These are phyloP conservation scores for Megalonaias nervosa DNA, from an alignment of 1,140 invertebrate genomes.

Conservation along the genomic window DNA sequence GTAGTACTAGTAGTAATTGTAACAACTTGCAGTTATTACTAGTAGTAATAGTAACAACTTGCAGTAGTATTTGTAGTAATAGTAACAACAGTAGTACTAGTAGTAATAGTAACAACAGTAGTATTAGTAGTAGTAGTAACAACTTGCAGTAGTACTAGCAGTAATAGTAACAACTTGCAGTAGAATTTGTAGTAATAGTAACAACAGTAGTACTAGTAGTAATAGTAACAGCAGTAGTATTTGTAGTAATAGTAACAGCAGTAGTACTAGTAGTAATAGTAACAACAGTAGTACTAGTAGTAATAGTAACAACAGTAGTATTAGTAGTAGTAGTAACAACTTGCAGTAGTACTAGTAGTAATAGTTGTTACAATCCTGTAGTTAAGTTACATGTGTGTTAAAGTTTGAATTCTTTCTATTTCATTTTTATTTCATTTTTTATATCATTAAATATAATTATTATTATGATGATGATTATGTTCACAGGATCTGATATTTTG, in stretches of 20 bases:
- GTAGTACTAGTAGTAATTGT: slow-evolving; percentile 25
- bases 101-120: neutral
- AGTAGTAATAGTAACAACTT: slow-evolving; percentile 4
- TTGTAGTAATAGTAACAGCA: slow-evolving; percentile 30
- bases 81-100: slow-evolving; percentile 20
- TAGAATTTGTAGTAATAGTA: slow-evolving; percentile 8
- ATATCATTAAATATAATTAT: no score
- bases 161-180: slow-evolving; percentile 1
- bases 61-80: slow-evolving; percentile 17
- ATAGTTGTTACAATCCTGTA: slow-evolving; percentile 13
- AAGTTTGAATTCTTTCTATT: slow-evolving; percentile 6
- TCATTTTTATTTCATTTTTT: neutral
- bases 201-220: slow-evolving; percentile 21
- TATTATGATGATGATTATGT: no score
- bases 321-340: slow-evolving; percentile 9
- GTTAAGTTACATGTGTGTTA: slow-evolving; percentile 19
- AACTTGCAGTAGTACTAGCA: neutral
- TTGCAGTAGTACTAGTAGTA: slow-evolving; percentile 15
- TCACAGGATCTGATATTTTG: no score
- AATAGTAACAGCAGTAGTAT: slow-evolving; percentile 29
- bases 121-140: neutral
- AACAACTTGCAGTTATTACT: neutral
- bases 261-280: slow-evolving; percentile 32
- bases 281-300: slow-evolving; percentile 12
- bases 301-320: slow-evolving; percentile 1